phyloP scores from a whole-genome alignment of 2,888 invertebrate species.

The Cactoblastis cactorum region DNA sequence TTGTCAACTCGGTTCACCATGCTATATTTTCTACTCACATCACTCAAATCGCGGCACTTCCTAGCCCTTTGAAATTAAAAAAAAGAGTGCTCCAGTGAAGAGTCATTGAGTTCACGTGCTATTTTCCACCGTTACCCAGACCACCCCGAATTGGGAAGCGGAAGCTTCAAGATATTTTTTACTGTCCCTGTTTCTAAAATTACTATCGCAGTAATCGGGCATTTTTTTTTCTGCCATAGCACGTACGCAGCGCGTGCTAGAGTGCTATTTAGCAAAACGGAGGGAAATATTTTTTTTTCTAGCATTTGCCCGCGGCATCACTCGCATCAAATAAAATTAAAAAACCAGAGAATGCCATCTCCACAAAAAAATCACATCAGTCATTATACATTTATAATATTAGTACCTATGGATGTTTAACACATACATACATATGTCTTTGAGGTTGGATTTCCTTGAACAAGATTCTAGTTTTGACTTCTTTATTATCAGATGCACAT shows the following conservation, averaged over 20 bases:
- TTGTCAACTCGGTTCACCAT: no score
- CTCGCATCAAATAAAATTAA: no score
- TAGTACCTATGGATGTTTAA: no score
- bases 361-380: no score
- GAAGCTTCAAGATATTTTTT: constrained; percentile 12
- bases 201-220: constrained; percentile 8
- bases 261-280: neutral
- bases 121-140: neutral
- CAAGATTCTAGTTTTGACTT: no score
- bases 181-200: constrained; percentile 12
- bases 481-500: no score
- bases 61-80: neutral
- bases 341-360: no score
- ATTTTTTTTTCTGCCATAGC: neutral
- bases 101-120: constrained; percentile 12
- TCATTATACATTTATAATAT: no score
- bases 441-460: no score
- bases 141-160: constrained; percentile 13
- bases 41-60: neutral
- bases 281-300: neutral
- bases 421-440: no score
- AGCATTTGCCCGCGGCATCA: no score
- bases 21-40: neutral
- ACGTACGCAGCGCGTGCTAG: constrained; percentile 4
- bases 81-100: constrained; percentile 1